Evolutionary conservation across 37 sponge, comb jelly and placozoan genomes (phyloP).

Genomic region (Dysidea cf. avara): DNA sequence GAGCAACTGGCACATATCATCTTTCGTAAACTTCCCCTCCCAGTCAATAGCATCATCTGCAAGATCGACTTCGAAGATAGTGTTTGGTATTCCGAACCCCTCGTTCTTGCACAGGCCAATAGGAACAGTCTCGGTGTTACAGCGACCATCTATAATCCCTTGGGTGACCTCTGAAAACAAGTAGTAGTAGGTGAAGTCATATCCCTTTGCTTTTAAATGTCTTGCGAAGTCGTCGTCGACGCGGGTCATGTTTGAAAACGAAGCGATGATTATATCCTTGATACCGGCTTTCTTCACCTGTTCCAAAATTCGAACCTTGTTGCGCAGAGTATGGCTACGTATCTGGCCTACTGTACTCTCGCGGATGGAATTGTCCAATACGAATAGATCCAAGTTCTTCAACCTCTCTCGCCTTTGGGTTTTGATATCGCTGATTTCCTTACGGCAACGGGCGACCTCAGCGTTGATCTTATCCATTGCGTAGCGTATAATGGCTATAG

Average conservation of each 20-base stretch:
- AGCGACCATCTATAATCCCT: constrained; percentile 33
- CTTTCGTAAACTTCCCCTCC: constrained; percentile 53
- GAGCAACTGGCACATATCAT: constrained; percentile 58
- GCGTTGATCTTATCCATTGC: too few relatives aligned
- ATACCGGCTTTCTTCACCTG: constrained; percentile 75
- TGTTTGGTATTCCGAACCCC: constrained; percentile 56
- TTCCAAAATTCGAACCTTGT: constrained; percentile 68
- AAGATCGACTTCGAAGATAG: constrained; percentile 74
- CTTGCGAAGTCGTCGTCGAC: constrained; percentile 77
- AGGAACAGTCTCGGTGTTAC: constrained; percentile 63
- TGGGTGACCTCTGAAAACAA: constrained; percentile 74
- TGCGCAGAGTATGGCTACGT: constrained; percentile 76
- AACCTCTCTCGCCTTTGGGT: constrained; percentile 59
- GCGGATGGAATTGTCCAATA: constrained; percentile 89
- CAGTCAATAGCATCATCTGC: constrained; percentile 33
- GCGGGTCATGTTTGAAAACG: constrained; percentile 67
- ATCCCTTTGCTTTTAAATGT: constrained; percentile 37
- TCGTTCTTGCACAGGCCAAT: constrained; percentile 60
- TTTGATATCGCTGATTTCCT: too few relatives aligned
- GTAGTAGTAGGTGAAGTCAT: constrained; percentile 52
- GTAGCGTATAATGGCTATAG: too few relatives aligned
- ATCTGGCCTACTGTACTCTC: constrained; percentile 90
- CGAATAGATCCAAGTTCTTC: constrained; percentile 65
- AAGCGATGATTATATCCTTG: constrained; percentile 75
- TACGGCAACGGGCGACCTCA: too few relatives aligned